Percentiles rank a stretch among this genome's conserved stretches.
phyloP scores from a whole-genome alignment of 2,888 invertebrate genomes.

The Gerris lacustris region DNA sequence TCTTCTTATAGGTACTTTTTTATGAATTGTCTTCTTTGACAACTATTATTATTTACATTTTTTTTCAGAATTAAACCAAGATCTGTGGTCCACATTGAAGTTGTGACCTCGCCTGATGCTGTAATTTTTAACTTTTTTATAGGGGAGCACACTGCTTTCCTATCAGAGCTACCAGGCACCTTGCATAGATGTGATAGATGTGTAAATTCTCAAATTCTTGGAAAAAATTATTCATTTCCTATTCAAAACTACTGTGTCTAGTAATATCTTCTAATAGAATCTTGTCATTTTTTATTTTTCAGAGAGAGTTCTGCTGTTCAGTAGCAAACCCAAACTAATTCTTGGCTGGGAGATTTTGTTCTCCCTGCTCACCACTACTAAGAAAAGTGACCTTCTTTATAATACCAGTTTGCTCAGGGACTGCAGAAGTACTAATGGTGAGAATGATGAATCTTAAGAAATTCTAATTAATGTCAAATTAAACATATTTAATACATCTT shows the following conservation, averaged over 20 bases:
- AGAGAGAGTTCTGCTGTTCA: not conserved
- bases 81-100: too few species aligned
- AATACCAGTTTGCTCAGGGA: constrained; percentile 3
- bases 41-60: too few species aligned
- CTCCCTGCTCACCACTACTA: constrained; percentile 26
- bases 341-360: constrained; percentile 42
- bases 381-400: constrained; percentile 5
- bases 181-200: too few species aligned
- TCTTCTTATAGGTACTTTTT: constrained; percentile 21
- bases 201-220: too few species aligned
- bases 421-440: constrained; percentile 1
- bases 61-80: too few species aligned
- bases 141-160: too few species aligned
- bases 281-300: not conserved
- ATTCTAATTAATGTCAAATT: not conserved
- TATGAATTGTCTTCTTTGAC: not conserved
- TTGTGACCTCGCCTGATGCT: too few species aligned
- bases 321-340: constrained; percentile 50
- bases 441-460: not conserved
- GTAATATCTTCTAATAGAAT: too few species aligned
- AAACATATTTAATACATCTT: not conserved
- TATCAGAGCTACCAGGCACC: too few species aligned
- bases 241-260: too few species aligned
- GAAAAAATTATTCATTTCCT: too few species aligned
- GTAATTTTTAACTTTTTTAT: too few species aligned